Evolutionary conservation across 1,140 invertebrate genomes (phyloP).

Genomic region (Papilio aristodemus): DNA sequence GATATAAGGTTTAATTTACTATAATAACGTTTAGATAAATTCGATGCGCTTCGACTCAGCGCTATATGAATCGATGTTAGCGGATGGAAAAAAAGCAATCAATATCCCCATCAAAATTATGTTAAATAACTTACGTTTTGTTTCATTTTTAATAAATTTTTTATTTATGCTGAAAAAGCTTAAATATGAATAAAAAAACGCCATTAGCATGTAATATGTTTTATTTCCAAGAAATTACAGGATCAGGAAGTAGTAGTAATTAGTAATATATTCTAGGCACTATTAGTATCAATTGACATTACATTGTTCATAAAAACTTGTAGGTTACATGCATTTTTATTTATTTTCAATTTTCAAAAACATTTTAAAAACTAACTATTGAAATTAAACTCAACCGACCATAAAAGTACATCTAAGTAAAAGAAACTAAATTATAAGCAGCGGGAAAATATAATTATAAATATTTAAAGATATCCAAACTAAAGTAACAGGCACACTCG

Average conservation of each 20-base stretch:
- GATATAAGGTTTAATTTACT: too few species aligned
- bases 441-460: too few species aligned
- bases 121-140: too few species aligned
- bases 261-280: slow-evolving; percentile 65
- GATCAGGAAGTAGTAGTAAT: slow-evolving; percentile 51
- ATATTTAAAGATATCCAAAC: too few species aligned
- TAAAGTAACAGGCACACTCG: too few species aligned
- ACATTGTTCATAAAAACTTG: slow-evolving; percentile 48
- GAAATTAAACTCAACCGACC: background rate
- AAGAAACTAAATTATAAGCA: background rate
- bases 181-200: slow-evolving; percentile 16
- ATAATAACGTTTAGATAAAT: too few species aligned
- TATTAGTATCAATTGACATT: slow-evolving; percentile 77
- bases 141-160: too few species aligned
- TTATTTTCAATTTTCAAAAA: slow-evolving; percentile 14
- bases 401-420: too few species aligned
- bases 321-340: slow-evolving; percentile 27
- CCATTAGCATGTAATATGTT: slow-evolving; percentile 23
- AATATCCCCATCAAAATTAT: too few species aligned
- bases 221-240: slow-evolving; percentile 54
- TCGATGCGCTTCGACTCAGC: too few species aligned
- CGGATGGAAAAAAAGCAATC: too few species aligned
- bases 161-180: background rate
- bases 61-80: too few species aligned
- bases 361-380: slow-evolving; percentile 13